Base-by-base conservation (phyloP, 2,113 vertebrate species). In the Salminus brasiliensis region DNA sequence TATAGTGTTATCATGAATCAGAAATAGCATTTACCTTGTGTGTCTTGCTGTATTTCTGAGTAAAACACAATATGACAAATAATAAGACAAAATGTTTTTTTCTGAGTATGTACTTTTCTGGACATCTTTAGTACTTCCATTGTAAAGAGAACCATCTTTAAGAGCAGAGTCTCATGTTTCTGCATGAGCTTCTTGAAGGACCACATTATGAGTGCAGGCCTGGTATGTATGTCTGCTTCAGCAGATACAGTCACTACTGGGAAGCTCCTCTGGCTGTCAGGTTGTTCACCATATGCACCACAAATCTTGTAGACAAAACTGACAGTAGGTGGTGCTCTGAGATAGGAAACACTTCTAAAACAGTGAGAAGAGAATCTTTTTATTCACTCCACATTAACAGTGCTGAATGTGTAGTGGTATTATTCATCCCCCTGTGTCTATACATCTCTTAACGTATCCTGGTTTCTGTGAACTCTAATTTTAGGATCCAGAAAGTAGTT, bases 111-210 rank as follows among this genome's bases (percentile, higher is more conserved):
- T n/a, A n/a, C n/a, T n/a, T n/a, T n/a, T n/a, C n/a, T n/a, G n/a
- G n/a, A n/a, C n/a, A n/a, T n/a, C n/a, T n/a, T n/a, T n/a, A n/a
- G n/a, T n/a, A n/a, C n/a, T n/a, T n/a, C n/a, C n/a, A n/a, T n/a
- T n/a, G n/a, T n/a, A n/a, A n/a, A n/a, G n/a, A n/a, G n/a, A n/a
- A n/a, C n/a, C n/a, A n/a, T n/a, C n/a, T n/a, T n/a, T n/a, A n/a
- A n/a, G n/a, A n/a, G n/a, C 94, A 98, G 97, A 93, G 97, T 98
- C 96, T 96, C 0, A 97, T 82, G 97, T 96, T 52, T 97, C 98
- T 79, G 97, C n/a, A n/a, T n/a, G n/a, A n/a, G n/a, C n/a, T 98
- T 80, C 96, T 96, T 72, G 98, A 91, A 96, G 98, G 32, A n/a
- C n/a, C 97, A 99, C 88, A 98, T 98, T 87, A 94, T 98, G 90